Evolutionary conservation across 2,888 invertebrate species (phyloP), one percentile per base, ranked within the genome.

Genomic region (Julus scanicus): DNA sequence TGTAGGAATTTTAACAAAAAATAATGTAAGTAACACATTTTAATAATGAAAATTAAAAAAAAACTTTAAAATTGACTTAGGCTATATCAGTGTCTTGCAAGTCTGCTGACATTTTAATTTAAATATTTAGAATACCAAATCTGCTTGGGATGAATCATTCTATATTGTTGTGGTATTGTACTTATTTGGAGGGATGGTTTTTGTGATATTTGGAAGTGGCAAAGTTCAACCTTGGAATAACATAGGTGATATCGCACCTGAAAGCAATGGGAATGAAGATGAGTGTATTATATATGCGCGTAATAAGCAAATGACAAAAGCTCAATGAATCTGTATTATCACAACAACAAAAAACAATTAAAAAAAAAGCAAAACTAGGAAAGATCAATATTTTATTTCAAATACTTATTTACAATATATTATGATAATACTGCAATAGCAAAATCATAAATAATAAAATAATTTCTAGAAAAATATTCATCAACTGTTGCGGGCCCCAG

Each of bases 201-300:
- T 86, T 53, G 39, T 86, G 37, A 49, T 53, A 13, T 86, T 86
- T 86, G 86, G 86, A 17, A 49, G 48, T 49, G 86, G 53, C n/a
- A 29, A 53, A 20, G 53, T 86, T 86, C 86, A 86, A 86, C 86
- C 86, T 39, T 86, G 86, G 86, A 53, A 86, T 57, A 49, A 86
- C 53, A 9, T 20, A 53, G 86, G n/a, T 5, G 20, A 17, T 6
- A 13, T 39, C 20, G 2, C 17, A 13, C n/a, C 53, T 29, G 11
- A 49, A 15, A 86, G n/a, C 6, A 86, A 86, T 5, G 44, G n/a
- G 8, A 29, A 86, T 13, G 86, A 86, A 17, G 49, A 86, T 5
- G 49, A 17, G 6, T n/a, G 49, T 86, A 29, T 15, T 53, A 29
- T 71, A 29, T 71, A 29, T 71, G 29, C 29, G 29, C 71, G 71